Base-by-base conservation (phyloP, 1,140 invertebrate species). In the Proctacanthus coquilletti region DNA sequence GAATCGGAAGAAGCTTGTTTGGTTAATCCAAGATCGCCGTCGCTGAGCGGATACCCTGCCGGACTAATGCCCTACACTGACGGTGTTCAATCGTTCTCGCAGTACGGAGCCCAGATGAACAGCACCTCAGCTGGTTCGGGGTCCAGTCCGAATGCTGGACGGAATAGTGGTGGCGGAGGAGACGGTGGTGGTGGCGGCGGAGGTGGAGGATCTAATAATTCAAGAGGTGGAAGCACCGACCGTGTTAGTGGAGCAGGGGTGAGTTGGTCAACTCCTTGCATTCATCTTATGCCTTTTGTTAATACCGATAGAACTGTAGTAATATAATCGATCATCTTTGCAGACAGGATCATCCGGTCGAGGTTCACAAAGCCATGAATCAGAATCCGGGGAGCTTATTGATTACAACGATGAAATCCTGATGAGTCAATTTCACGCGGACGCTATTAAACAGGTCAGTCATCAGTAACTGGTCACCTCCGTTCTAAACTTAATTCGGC, bases 381-480 rank as follows among this genome's bases (percentile, higher is more conserved):
- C 33, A 19, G 64, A 66, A 34, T 60, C 51, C 36, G 63, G 61
- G 0, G 64, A 65, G 31, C 53, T 65, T 1, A 45, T 65, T 1
- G 63, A 65, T 45, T 64, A 63, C 34, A 61, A 58, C 21, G 71
- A 75, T 41, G 62, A 67, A 2, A 69, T 70, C 13, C 63, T 75
- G 0, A 58, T 80, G 2, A 72, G 75, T n/a, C 75, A 79, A 47
- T 81, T 81, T 51, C 77, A 81, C 49, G 77, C 80, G 47, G 77
- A 80, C 51, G 78, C 77, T 5, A 60, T 81, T 17, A 65, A 68
- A 50, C 74, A 77, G 68, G 74, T 75, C 42, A 42, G 34, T 29
- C 15, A 14, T 25, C 6, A 25, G n/a, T 8, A 25, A n/a, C n/a
- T n/a, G n/a, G n/a, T n/a, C n/a, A n/a, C n/a, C n/a, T n/a, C n/a